These are phyloP conservation scores for Synanthedon formicaeformis DNA, from an alignment of 2,888 invertebrate genomes.

Conservation along the genomic window DNA sequence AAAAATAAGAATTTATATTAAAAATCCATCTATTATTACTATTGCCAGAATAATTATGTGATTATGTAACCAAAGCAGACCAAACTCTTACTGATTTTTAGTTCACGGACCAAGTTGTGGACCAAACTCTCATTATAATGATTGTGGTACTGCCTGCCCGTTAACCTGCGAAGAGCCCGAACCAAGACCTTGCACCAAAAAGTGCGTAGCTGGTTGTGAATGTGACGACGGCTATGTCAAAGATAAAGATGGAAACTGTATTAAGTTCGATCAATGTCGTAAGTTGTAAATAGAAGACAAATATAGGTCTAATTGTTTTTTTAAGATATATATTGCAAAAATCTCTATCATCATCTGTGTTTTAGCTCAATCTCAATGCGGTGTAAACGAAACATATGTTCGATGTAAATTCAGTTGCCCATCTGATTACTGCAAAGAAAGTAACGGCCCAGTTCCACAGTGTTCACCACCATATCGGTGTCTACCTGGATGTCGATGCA, in stretches of 20 bases:
- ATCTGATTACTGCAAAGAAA: slow-evolving; percentile 19
- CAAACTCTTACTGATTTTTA: not conserved
- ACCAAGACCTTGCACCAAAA: not conserved
- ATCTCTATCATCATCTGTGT: not conserved
- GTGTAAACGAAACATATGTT: slow-evolving; percentile 15
- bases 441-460: slow-evolving; percentile 9
- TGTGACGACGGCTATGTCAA: not conserved
- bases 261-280: slow-evolving; percentile 4
- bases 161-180: slow-evolving; percentile 2
- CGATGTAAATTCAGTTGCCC: slow-evolving; percentile 15
- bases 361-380: slow-evolving; percentile 28
- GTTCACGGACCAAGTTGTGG: not conserved
- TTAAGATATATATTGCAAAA: not conserved
- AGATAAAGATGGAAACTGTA: slow-evolving; percentile 1
- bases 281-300: not conserved
- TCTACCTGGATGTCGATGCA: slow-evolving; percentile 24
- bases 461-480: slow-evolving; percentile 21
- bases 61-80: not conserved
- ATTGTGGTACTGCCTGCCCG: slow-evolving; percentile 3
- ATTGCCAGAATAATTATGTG: too few relatives aligned
- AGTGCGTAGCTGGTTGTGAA: slow-evolving; percentile 2
- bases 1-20: too few relatives aligned
- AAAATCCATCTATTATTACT: too few relatives aligned
- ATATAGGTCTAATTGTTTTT: too few relatives aligned
- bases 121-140: not conserved